Conservation (phyloP, 2,888 invertebrate species). For the Lamproptera curius region DNA sequence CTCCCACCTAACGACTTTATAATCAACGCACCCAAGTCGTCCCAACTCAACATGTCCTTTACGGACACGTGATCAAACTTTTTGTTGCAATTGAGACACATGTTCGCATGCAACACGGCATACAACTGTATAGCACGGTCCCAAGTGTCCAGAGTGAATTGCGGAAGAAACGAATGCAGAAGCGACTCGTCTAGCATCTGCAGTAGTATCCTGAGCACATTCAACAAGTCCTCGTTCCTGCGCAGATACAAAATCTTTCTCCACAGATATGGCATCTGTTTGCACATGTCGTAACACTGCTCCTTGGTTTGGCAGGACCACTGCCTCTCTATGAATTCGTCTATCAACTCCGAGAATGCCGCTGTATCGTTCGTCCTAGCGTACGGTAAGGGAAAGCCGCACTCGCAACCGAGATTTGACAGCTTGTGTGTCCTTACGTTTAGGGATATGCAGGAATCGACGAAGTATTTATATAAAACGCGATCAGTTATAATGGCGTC, state of each 20-base stretch:
- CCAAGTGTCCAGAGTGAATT: constrained; percentile 79
- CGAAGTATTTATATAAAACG: constrained; percentile 69
- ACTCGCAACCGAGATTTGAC: constrained; percentile 72
- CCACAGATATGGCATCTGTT: constrained; percentile 81
- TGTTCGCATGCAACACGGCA: constrained; percentile 73
- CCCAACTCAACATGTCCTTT: constrained; percentile 78
- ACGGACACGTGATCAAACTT: constrained; percentile 63
- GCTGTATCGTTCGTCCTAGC: constrained; percentile 56
- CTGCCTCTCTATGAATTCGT: constrained; percentile 74
- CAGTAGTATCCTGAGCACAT: constrained; percentile 74
- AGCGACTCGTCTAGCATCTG: constrained; percentile 79
- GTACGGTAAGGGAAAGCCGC: constrained; percentile 79
- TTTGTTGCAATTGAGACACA: constrained; percentile 80
- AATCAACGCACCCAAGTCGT: constrained; percentile 75
- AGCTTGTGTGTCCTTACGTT: constrained; percentile 63
- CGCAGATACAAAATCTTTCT: constrained; percentile 73
- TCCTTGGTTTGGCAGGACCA: constrained; percentile 58
- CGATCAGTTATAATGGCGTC: constrained; percentile 58
- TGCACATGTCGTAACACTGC: constrained; percentile 73
- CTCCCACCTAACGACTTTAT: constrained; percentile 80
- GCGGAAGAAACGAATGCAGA: constrained; percentile 72
- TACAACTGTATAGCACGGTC: constrained; percentile 74
- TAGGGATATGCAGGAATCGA: constrained; percentile 77
- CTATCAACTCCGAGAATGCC: constrained; percentile 76
- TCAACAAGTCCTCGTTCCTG: constrained; percentile 68